A percentile compares a stretch with the other conserved stretches of the same genome.
phyloP scores from a whole-genome alignment of 2,797 vertebrate genomes.

The Sphaeramia orbicularis region DNA sequence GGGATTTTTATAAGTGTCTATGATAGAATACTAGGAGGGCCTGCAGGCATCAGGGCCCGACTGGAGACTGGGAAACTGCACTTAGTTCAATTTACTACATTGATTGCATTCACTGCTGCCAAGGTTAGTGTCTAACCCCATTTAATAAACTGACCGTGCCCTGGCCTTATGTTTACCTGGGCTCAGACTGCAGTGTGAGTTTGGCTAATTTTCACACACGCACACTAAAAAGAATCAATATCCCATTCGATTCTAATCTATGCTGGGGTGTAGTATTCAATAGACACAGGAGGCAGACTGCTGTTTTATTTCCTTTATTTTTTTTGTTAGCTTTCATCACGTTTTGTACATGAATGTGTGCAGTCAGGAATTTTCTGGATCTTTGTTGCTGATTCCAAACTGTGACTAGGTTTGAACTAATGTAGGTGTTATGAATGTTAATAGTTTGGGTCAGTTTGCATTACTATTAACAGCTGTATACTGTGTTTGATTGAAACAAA shows the following conservation, averaged over 20 bases:
- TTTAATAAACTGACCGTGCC: slow-evolving; percentile 55
- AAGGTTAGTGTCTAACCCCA: slow-evolving; percentile 43
- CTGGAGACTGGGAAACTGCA: slow-evolving; percentile 34
- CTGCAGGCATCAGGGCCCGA: slow-evolving; percentile 8
- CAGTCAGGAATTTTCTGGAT: too few species aligned
- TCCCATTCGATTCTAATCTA: not conserved
- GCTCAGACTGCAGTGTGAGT: slow-evolving; percentile 6
- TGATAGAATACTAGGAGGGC: slow-evolving; percentile 46
- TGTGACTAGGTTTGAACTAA: too few species aligned
- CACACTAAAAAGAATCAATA: not conserved
- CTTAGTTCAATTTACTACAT: slow-evolving; percentile 52
- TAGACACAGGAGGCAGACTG: not conserved
- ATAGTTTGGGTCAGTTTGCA: too few species aligned
- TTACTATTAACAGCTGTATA: too few species aligned
- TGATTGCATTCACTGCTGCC: slow-evolving; percentile 59
- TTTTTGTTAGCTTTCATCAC: not conserved
- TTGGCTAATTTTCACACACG: slow-evolving; percentile 10
- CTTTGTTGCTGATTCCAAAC: too few species aligned
- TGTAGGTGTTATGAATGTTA: too few species aligned
- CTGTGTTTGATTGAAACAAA: too few species aligned
- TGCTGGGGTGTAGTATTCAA: slow-evolving; percentile 3
- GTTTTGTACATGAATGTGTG: too few species aligned
- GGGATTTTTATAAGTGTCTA: slow-evolving; percentile 46
- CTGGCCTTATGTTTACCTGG: slow-evolving; percentile 34
- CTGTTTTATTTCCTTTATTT: not conserved